A percentile compares a stretch with the other conserved stretches of the same genome.
phyloP scores from a whole-genome alignment of 2,113 vertebrate genomes.

The Fulica atra region DNA sequence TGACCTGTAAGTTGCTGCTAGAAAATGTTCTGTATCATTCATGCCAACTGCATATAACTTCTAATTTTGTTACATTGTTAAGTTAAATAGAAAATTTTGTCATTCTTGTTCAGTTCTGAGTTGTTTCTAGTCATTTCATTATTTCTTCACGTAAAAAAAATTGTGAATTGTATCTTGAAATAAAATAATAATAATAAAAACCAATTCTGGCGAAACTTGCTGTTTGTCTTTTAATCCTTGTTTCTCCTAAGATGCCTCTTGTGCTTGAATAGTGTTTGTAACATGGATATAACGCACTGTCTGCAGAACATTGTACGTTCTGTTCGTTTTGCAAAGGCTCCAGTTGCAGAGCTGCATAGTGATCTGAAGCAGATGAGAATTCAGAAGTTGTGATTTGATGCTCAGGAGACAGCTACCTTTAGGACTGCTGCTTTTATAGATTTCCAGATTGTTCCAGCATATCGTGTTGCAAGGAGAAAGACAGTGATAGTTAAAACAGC shows the following conservation, averaged over 20 bases:
- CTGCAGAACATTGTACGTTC: neutral
- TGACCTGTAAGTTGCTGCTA: constrained; percentile 89
- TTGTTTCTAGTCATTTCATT: neutral
- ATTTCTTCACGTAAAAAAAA: neutral
- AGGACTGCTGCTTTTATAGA: neutral
- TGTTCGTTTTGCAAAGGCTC: neutral
- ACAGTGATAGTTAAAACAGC: neutral
- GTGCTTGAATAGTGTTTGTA: neutral
- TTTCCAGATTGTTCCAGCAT: neutral
- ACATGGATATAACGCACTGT: rapidly evolving
- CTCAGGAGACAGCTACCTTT: neutral
- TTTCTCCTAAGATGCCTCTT: neutral
- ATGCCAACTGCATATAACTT: neutral
- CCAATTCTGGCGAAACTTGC: neutral
- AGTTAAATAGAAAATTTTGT: neutral
- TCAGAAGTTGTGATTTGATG: neutral
- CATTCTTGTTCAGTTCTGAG: neutral
- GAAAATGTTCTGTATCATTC: constrained; percentile 37
- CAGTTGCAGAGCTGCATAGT: neutral
- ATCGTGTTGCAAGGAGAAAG: neutral
- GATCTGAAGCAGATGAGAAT: neutral
- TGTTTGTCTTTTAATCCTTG: constrained; percentile 57
- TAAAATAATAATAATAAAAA: constrained; percentile 30
- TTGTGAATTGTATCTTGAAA: constrained; percentile 22
- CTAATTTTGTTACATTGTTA: neutral